These are phyloP conservation scores for Thelaira solivaga DNA, from an alignment of 2,888 invertebrate genomes.

Conservation along the genomic window DNA sequence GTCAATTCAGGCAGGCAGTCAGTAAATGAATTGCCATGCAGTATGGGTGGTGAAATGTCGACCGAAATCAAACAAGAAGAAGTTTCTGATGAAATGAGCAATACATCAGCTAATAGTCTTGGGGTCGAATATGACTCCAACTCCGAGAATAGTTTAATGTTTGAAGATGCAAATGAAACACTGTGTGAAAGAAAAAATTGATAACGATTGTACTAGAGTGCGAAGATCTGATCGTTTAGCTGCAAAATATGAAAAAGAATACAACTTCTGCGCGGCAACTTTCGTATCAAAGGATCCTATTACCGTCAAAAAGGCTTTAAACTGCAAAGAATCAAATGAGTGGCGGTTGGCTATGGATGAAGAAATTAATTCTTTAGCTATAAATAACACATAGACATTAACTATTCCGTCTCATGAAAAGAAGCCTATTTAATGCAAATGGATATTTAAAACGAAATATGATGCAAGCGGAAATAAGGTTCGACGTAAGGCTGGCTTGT, in stretches of 20 bases:
- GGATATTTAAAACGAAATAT: conserved; percentile 35
- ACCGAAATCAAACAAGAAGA: too few species aligned
- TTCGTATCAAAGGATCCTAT: conserved; percentile 25
- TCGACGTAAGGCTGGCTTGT: conserved; percentile 26
- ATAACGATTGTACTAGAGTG: neutral
- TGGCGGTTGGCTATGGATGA: too few species aligned
- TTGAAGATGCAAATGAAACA: too few species aligned
- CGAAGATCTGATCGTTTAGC: conserved; percentile 22
- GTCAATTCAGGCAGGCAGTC: conserved; percentile 32
- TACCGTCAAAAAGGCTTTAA: conserved; percentile 22
- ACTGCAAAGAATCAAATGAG: neutral
- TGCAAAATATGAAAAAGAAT: neutral
- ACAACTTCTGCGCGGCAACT: conserved; percentile 8
- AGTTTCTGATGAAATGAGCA: too few species aligned
- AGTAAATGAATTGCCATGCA: conserved; percentile 8
- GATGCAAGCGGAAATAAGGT: too few species aligned
- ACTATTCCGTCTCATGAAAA: neutral
- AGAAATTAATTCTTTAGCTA: conserved; percentile 7
- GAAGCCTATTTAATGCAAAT: conserved; percentile 34
- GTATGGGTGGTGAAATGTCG: neutral
- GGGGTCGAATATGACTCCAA: neutral
- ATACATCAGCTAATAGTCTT: too few species aligned
- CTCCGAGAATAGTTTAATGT: neutral
- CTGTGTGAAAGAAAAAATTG: neutral
- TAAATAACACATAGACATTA: conserved; percentile 10